Conservation (phyloP, 2,113 vertebrate species). For the Riparia riparia region DNA sequence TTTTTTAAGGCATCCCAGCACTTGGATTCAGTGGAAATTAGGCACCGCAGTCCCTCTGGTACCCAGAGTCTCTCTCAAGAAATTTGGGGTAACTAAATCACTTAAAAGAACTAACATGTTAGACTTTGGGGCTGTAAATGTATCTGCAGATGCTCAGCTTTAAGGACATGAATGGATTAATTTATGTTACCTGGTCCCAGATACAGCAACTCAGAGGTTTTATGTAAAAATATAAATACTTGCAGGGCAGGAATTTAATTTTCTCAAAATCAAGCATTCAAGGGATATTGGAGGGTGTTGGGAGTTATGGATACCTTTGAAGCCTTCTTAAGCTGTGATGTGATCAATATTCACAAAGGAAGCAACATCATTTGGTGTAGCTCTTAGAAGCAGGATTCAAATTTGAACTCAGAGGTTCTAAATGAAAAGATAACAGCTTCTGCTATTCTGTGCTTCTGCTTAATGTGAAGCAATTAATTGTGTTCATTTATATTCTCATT, state of each 20-base stretch:
- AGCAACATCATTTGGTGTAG: background rate
- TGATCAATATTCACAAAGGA: background rate
- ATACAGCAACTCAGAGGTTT: background rate
- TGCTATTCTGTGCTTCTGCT: background rate
- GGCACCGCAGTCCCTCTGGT: background rate
- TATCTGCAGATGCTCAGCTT: background rate
- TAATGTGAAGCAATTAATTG: background rate
- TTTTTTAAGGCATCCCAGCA: background rate
- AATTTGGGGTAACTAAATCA: background rate
- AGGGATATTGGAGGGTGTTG: accelerated
- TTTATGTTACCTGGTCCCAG: background rate
- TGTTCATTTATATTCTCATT: background rate
- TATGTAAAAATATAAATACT: background rate
- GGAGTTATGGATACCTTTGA: accelerated
- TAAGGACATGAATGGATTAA: background rate
- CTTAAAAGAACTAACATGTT: background rate
- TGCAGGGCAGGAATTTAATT: background rate
- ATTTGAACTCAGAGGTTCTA: background rate
- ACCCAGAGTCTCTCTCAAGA: background rate
- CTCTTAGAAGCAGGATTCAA: background rate
- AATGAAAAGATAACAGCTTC: background rate
- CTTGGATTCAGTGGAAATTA: background rate
- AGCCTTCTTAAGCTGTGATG: background rate
- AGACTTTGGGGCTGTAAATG: background rate
- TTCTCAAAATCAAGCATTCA: background rate